A percentile compares a stretch with the other conserved stretches of the same genome.
These are phyloP conservation scores for Nasua narica DNA, from an alignment of 2,797 vertebrate species.

Conservation along the genomic window DNA sequence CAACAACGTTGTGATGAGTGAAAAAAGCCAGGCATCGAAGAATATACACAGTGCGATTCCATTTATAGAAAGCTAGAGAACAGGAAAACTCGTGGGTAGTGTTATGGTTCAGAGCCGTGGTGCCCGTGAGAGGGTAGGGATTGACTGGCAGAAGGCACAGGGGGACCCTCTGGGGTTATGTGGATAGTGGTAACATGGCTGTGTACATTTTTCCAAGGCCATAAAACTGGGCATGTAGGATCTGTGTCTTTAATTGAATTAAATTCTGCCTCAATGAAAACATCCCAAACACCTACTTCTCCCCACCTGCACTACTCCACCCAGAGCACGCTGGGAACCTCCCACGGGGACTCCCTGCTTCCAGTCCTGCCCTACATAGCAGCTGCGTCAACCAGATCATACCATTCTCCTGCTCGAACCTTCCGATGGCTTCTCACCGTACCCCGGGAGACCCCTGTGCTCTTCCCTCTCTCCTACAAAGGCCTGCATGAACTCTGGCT, in stretches of 20 bases:
- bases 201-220: background rate
- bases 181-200: background rate
- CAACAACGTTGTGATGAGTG: background rate
- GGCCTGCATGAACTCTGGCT: background rate
- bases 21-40: background rate
- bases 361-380: background rate
- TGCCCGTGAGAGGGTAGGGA: background rate
- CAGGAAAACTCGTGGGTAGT: background rate
- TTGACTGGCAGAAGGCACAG: background rate
- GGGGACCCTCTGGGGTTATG: background rate
- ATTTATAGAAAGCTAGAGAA: slow-evolving; percentile 30
- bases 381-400: background rate
- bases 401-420: background rate
- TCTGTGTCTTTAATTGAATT: slow-evolving; percentile 16
- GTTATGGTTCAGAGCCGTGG: background rate
- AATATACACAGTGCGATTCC: background rate
- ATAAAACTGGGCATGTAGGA: background rate
- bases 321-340: background rate
- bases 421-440: background rate
- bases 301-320: background rate
- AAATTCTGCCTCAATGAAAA: background rate
- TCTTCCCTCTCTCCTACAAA: background rate
- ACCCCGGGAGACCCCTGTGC: background rate
- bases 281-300: background rate
- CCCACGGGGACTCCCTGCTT: background rate